Evolutionary conservation across 2,888 invertebrate genomes (phyloP), one percentile per base, ranked within the genome.

Genomic region (Pogonocherus hispidulus): DNA sequence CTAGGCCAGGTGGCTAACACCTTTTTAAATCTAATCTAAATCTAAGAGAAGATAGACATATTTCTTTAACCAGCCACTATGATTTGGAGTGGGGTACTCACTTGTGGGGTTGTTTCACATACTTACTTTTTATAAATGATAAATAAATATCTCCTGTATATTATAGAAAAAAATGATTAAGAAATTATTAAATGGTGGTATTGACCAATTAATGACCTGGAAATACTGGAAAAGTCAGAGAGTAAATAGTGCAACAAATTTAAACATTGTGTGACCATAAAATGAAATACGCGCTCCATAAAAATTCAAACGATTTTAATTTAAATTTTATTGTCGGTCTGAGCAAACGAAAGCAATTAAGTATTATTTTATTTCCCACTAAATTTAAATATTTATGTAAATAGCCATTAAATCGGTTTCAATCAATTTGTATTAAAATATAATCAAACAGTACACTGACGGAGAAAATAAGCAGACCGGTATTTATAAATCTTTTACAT

Each of bases 321-420:
- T 72, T 66, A 72, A 69, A 69, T 72, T 72, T 72, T 69, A 70
- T 67, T 63, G 57, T 55, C 66, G 67, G 65, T 19, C 54, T 54
- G 55, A 52, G 54, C 55, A 63, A 65, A 72, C 69, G 69, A 65
- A 65, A 47, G 35, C 69, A 64, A 71, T 71, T 69, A 71, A 69
- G 69, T 66, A 71, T 71, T 66, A 64, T 69, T 67, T 71, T 66
- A 65, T 65, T 27, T 64, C 57, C 65, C 71, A 64, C 69, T 64
- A 63, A 67, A 71, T 67, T 69, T 63, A 69, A 71, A 69, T 64
- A 71, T 69, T 69, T 69, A 71, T 71, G 69, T 69, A 71, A 71
- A 69, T 68, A 27, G 47, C 46, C 32, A 47, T 47, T 46, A 59
- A 51, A 47, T 57, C 47, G 22, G 35, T 49, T 49, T 66, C 44